Base-by-base conservation (phyloP, 2,888 invertebrate genomes). In the Sabatieria punctata region DNA sequence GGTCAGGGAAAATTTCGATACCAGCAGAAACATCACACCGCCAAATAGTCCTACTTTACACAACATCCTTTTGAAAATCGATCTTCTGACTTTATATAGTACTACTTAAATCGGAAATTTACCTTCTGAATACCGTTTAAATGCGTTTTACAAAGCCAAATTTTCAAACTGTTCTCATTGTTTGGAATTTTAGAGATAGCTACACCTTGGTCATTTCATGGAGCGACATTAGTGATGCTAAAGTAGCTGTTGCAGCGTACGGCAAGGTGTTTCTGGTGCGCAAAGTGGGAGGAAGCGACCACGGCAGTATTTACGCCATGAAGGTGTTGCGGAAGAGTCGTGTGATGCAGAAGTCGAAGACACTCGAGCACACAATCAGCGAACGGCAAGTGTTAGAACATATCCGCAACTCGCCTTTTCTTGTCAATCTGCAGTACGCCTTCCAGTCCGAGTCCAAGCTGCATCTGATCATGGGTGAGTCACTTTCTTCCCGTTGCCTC, bases 361-460 rank as follows among this genome's bases (percentile, higher is more conserved):
- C 88, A 48, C 82, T 88, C 13, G 95, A 95, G 66, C 95, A 95
- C 71, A 93, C 91, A 26, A 80, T 84, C 73, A 91, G 91, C 45
- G 93, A 95, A 70, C 74, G 93, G 70, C 85, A 91, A 75, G 91
- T 95, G 50, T 75, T 95, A 56, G 93, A 93, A 70, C 84, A 86
- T 44, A 85, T 95, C 51, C 76, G 89, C 54, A 82, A 85, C 66
- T 82, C 85, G 63, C 93, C 93, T 45, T 95, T 93, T 72, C 77
- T 95, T 55, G 91, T 93, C 59, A 89, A 88, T 35, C 76, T 95
- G 55, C 88, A 89, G 71, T 95, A 95, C 71, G 95, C 95, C 65
- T 95, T 95, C 75, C 93, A 95, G 72, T 89, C 91, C 8, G 85
- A 91, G 63, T 80, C 88, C 45, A 93, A 91, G 71, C 76, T 95